Conservation (phyloP, 2,888 invertebrate species). For the Drosophila paranaensis region DNA sequence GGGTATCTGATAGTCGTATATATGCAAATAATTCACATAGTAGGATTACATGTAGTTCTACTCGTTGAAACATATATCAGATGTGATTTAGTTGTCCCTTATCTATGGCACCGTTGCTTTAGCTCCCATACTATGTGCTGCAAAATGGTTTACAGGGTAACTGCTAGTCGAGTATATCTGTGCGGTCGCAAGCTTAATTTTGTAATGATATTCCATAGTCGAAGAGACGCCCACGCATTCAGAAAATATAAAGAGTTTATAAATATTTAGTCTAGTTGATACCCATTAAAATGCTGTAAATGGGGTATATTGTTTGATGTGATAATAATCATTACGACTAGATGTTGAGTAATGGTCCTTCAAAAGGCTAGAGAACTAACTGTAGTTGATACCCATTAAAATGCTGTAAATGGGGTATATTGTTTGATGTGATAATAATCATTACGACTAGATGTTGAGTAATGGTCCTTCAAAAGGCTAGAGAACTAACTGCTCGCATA, state of each 20-base stretch:
- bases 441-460: not conserved
- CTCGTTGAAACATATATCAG: too few relatives aligned
- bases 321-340: too few relatives aligned
- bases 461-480: too few relatives aligned
- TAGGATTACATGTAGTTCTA: too few relatives aligned
- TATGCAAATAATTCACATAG: too few relatives aligned
- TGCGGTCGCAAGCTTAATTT: not conserved
- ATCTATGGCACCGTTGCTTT: too few relatives aligned
- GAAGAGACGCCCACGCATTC: constrained; percentile 6
- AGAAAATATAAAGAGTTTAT: constrained; percentile 37
- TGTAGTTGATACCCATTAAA: constrained; percentile 1
- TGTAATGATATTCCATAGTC: not conserved
- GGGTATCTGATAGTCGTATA: not conserved
- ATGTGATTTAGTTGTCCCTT: too few relatives aligned
- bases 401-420: not conserved
- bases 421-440: not conserved
- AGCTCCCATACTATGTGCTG: too few relatives aligned
- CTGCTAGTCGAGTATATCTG: not conserved
- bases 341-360: too few relatives aligned
- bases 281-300: too few relatives aligned
- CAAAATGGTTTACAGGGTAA: not conserved
- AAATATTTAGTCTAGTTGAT: constrained; percentile 55
- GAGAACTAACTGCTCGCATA: not conserved
- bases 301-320: too few relatives aligned
- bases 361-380: too few relatives aligned